Percentiles rank a stretch among this genome's conserved stretches.
Evolutionary conservation across 2,888 invertebrate genomes (phyloP).

Genomic region (Acanthopleura granulata): DNA sequence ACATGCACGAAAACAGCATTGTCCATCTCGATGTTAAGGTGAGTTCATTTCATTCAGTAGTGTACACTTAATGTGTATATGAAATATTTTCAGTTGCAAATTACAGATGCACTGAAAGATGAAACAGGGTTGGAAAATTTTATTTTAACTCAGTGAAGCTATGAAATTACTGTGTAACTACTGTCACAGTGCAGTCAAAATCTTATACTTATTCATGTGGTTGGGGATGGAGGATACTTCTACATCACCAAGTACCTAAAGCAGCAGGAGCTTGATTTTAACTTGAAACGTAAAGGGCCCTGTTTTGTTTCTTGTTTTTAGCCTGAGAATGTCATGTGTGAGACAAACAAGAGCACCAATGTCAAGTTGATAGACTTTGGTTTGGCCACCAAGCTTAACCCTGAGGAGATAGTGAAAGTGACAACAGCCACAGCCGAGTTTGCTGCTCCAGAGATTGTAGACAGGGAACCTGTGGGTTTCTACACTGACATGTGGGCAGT

Average conservation of each 20-base stretch:
- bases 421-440: constrained; percentile 99
- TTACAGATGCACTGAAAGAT: too few relatives aligned
- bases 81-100: too few relatives aligned
- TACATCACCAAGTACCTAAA: too few relatives aligned
- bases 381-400: constrained; percentile 97
- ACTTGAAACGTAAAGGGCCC: too few relatives aligned
- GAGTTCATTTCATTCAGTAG: constrained; percentile 19
- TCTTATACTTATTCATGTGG: too few relatives aligned
- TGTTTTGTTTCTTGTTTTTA: constrained; percentile 74
- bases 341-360: constrained; percentile 93
- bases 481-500: constrained; percentile 99
- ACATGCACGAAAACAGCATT: constrained; percentile 99
- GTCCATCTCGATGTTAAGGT: constrained; percentile 87
- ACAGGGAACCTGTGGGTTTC: constrained; percentile 98
- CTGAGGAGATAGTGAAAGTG: constrained; percentile 98
- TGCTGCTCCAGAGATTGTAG: constrained; percentile 99
- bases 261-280: too few relatives aligned
- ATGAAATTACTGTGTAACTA: too few relatives aligned
- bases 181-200: too few relatives aligned
- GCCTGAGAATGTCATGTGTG: constrained; percentile 99
- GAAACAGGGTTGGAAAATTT: too few relatives aligned
- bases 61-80: not conserved
- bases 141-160: too few relatives aligned
- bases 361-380: constrained; percentile 99
- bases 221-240: too few relatives aligned